These are phyloP conservation scores for Lutjanus erythropterus DNA, from an alignment of 2,113 vertebrate genomes.

Conservation along the genomic window DNA sequence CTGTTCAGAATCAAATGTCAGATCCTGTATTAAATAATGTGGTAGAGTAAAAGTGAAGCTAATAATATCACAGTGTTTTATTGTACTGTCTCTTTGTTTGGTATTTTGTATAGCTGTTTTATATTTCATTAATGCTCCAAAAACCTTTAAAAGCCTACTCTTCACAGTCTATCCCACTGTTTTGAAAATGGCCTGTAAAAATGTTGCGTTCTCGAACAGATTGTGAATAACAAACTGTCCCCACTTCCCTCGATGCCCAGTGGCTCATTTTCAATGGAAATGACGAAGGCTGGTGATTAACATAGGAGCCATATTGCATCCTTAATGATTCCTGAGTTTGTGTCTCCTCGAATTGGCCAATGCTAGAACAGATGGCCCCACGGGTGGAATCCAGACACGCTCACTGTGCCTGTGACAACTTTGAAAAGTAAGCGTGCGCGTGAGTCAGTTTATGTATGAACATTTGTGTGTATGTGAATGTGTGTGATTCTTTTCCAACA, in stretches of 20 bases:
- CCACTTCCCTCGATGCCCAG: constrained; percentile 9
- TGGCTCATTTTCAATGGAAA: constrained; percentile 52
- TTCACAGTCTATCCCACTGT: neutral
- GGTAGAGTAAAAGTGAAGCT: neutral
- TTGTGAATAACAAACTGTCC: constrained; percentile 42
- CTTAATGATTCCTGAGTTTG: constrained; percentile 62
- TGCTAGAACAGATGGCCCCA: constrained; percentile 67
- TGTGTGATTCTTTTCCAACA: constrained; percentile 44
- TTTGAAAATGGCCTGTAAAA: constrained; percentile 24
- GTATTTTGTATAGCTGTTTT: neutral
- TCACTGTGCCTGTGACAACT: constrained; percentile 66
- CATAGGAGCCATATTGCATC: constrained; percentile 61
- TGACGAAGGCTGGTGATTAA: constrained; percentile 50
- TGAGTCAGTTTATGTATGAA: constrained; percentile 36
- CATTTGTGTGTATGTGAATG: constrained; percentile 15
- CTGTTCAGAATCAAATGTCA: neutral
- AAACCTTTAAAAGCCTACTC: neutral
- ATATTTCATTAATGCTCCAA: neutral
- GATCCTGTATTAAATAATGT: neutral
- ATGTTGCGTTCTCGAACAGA: constrained; percentile 33
- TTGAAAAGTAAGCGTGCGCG: constrained; percentile 33
- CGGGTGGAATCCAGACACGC: constrained; percentile 50
- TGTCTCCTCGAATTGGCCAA: constrained; percentile 53
- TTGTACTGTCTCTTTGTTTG: neutral
- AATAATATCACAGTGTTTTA: neutral